phyloP scores from a whole-genome alignment of 2,888 invertebrate genomes.

The Leucania comma region DNA sequence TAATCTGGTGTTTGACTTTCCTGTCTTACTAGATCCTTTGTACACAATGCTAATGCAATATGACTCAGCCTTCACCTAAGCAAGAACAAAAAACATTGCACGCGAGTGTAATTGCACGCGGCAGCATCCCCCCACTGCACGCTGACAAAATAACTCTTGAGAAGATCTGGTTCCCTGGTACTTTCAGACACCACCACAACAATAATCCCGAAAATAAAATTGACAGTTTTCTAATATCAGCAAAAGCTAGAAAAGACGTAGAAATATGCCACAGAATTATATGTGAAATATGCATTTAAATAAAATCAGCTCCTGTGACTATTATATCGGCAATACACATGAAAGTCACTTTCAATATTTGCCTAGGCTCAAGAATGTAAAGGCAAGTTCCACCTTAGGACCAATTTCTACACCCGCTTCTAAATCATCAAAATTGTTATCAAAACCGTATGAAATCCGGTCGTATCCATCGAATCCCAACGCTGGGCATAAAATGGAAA shows the following conservation, averaged over 20 bases:
- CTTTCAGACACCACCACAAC: neutral
- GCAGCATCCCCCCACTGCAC: constrained; percentile 59
- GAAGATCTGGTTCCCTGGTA: constrained; percentile 6
- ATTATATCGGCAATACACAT: constrained; percentile 22
- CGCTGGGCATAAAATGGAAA: no score
- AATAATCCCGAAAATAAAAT: neutral
- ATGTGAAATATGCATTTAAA: no score
- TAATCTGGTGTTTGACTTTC: neutral
- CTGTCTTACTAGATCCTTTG: neutral
- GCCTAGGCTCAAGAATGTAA: neutral
- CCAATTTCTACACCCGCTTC: constrained; percentile 6
- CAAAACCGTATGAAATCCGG: constrained; percentile 4
- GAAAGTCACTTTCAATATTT: neutral
- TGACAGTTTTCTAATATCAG: no score
- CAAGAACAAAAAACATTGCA: constrained; percentile 12
- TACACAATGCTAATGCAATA: neutral
- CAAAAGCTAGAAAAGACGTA: neutral
- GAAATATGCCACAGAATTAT: no score
- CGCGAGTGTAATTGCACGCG: constrained; percentile 48
- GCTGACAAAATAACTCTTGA: constrained; percentile 16
- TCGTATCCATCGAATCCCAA: neutral
- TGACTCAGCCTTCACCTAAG: neutral
- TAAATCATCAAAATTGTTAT: constrained; percentile 19
- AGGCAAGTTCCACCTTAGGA: neutral
- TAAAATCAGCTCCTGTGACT: constrained; percentile 7